Conservation (phyloP, 2,113 vertebrate genomes). For the Girardinichthys multiradiatus region DNA sequence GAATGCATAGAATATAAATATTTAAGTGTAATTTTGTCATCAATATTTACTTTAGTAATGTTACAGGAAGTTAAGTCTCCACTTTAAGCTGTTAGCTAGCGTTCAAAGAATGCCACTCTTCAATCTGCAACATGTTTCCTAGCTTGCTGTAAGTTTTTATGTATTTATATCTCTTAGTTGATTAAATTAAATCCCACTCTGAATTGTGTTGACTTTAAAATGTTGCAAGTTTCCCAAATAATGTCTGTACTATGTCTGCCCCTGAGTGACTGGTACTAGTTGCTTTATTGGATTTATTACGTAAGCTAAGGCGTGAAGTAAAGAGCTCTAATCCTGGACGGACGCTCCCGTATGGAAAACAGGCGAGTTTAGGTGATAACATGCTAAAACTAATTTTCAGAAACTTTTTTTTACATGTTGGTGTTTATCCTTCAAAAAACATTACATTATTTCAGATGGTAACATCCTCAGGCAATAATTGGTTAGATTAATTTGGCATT, state of each 20-base stretch:
- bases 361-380: background rate
- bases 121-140: constrained; percentile 44
- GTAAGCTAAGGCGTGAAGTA: background rate
- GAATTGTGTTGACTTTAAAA: background rate
- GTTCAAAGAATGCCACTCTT: background rate
- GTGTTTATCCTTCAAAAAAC: background rate
- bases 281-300: no score
- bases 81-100: constrained; percentile 20
- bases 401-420: background rate
- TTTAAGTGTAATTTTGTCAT: background rate
- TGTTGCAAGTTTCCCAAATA: background rate
- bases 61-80: constrained; percentile 48
- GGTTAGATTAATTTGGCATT: no score
- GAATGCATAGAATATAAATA: background rate
- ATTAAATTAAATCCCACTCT: background rate
- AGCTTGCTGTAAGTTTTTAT: background rate
- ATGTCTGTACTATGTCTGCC: background rate
- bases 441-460: no score
- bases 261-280: background rate
- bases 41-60: constrained; percentile 5
- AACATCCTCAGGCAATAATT: no score
- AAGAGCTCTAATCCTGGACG: background rate
- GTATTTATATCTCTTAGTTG: background rate
- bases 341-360: background rate
- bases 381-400: background rate